A percentile compares a stretch with the other conserved stretches of the same genome.
phyloP scores from a whole-genome alignment of 2,888 invertebrate species.

The Phyllotreta striolata region DNA sequence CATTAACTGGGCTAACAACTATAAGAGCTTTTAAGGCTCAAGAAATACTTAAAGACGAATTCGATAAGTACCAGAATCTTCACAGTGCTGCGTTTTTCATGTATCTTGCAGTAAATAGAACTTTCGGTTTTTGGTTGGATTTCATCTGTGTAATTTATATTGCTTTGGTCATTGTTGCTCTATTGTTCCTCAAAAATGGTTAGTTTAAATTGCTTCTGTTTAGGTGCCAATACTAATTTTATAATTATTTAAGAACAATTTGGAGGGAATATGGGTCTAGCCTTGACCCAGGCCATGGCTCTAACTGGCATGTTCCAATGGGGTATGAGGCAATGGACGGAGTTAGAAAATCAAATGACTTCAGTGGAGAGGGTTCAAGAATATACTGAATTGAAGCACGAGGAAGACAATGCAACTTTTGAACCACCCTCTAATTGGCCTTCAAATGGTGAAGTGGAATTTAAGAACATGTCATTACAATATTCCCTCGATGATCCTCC shows the following conservation, averaged over 20 bases:
- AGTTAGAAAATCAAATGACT: conserved; percentile 85
- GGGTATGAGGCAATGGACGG: conserved; percentile 83
- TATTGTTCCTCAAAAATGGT: conserved; percentile 69
- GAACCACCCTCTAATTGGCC: conserved; percentile 78
- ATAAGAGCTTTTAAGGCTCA: conserved; percentile 76
- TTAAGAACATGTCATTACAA: conserved; percentile 72
- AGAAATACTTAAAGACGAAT: conserved; percentile 67
- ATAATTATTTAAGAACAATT: conserved; percentile 47
- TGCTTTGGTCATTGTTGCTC: conserved; percentile 69
- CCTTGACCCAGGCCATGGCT: conserved; percentile 82
- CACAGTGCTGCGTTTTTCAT: conserved; percentile 80
- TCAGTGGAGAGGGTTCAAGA: conserved; percentile 87
- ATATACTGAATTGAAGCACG: conserved; percentile 76
- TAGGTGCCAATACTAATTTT: too few relatives aligned
- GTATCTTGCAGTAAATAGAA: conserved; percentile 69
- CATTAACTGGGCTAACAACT: conserved; percentile 78
- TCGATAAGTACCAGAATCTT: conserved; percentile 68
- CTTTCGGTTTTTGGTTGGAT: conserved; percentile 76
- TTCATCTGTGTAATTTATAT: conserved; percentile 72
- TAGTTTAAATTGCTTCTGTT: conserved; percentile 36
- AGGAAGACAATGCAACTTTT: conserved; percentile 66
- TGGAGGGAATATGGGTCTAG: conserved; percentile 80
- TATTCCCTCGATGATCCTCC: conserved; percentile 76
- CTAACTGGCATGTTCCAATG: conserved; percentile 74
- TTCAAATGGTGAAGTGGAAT: conserved; percentile 70